phyloP scores from a whole-genome alignment of 2,113 vertebrate genomes.

The Notothenia rossii region DNA sequence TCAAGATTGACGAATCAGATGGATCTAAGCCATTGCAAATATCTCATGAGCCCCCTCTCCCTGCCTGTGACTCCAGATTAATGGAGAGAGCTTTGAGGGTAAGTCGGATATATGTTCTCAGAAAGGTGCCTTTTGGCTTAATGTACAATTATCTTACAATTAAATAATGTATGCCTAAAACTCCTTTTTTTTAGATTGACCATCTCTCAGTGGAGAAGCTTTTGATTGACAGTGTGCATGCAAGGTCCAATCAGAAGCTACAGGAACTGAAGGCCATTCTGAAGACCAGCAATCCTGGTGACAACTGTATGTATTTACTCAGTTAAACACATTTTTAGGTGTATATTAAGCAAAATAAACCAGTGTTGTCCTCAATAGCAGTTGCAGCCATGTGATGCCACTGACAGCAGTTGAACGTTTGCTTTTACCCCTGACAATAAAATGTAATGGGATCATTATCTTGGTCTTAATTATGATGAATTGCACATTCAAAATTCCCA shows the following conservation, averaged over 20 bases:
- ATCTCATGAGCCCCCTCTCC: slow-evolving; percentile 96
- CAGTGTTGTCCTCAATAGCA: background rate
- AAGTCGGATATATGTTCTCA: background rate
- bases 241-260: slow-evolving; percentile 96
- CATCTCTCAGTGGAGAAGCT: slow-evolving; percentile 98
- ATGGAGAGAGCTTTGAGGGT: slow-evolving; percentile 98
- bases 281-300: slow-evolving; percentile 90
- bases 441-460: background rate
- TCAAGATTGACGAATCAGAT: slow-evolving; percentile 96
- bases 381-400: background rate
- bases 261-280: slow-evolving; percentile 97
- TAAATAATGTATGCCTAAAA: background rate
- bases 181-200: slow-evolving; percentile 87
- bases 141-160: background rate
- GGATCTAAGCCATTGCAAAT: slow-evolving; percentile 98
- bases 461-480: background rate
- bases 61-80: slow-evolving; percentile 94
- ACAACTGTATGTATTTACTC: slow-evolving; percentile 90
- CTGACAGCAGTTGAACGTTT: background rate
- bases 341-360: background rate
- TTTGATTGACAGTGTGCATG: slow-evolving; percentile 97
- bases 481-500: background rate
- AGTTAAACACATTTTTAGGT: background rate
- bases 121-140: background rate
- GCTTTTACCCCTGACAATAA: background rate